Evolutionary conservation across 2,113 vertebrate genomes (phyloP).

Genomic region (Spheniscus mendiculus): DNA sequence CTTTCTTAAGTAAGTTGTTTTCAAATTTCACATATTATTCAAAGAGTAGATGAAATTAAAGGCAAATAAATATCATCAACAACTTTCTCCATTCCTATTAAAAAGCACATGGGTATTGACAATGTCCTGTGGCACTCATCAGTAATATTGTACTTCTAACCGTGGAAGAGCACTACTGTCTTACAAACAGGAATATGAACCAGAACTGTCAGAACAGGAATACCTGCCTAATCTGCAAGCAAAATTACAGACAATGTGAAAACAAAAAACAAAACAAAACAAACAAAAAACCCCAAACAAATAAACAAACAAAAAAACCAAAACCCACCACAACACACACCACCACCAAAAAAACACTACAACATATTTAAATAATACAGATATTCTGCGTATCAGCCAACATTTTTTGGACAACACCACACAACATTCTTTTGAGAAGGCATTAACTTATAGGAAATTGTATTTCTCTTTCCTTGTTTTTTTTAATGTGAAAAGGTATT

Average conservation of each 20-base stretch:
- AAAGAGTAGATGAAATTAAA: not conserved
- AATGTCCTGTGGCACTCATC: not conserved
- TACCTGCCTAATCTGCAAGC: not conserved
- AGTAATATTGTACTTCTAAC: not conserved
- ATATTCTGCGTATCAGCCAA: not conserved
- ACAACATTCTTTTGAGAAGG: not conserved
- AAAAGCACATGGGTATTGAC: not conserved
- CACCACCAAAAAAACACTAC: not conserved
- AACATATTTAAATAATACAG: not conserved
- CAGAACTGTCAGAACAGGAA: conserved; percentile 1
- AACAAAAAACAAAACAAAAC: not conserved
- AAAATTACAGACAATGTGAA: not conserved
- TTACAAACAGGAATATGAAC: not conserved
- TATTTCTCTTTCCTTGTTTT: not conserved
- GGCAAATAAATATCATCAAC: not conserved
- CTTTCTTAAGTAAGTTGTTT: not conserved
- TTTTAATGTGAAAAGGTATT: not conserved
- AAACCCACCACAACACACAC: too few species aligned
- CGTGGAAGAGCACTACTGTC: not conserved
- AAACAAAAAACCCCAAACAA: not conserved
- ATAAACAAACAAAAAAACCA: not conserved
- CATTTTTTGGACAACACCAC: not conserved
- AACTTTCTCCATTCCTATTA: not conserved
- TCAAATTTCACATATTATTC: not conserved
- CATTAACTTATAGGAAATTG: not conserved